Conservation (phyloP, 2,888 invertebrate species). For the Hypsopygia costalis region DNA sequence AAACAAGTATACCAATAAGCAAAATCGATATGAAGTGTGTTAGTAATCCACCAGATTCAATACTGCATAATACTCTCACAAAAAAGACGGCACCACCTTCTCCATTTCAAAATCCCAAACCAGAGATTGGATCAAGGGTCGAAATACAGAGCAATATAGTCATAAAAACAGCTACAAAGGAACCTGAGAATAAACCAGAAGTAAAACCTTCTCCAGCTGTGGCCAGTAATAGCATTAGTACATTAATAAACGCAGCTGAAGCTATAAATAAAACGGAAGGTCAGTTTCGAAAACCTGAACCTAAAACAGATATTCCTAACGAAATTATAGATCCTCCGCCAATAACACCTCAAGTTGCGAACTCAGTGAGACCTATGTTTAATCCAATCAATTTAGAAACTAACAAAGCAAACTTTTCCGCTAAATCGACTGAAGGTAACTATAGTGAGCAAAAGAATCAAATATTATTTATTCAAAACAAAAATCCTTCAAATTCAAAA, state of each 20-base stretch:
- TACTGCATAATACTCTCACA: conserved; percentile 29
- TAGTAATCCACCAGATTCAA: conserved; percentile 37
- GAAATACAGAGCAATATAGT: conserved; percentile 70
- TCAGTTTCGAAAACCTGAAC: conserved; percentile 48
- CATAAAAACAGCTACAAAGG: conserved; percentile 54
- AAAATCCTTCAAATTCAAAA: conserved; percentile 52
- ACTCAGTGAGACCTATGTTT: conserved; percentile 34
- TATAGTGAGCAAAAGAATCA: conserved; percentile 61
- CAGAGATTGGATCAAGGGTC: conserved; percentile 36
- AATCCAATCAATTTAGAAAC: conserved; percentile 50
- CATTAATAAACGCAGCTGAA: conserved; percentile 61
- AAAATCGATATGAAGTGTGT: conserved; percentile 73
- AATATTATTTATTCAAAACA: conserved; percentile 63
- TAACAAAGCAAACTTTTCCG: conserved; percentile 42
- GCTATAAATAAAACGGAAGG: conserved; percentile 53
- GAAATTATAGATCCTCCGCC: conserved; percentile 35
- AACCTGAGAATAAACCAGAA: conserved; percentile 33
- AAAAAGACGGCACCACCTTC: conserved; percentile 26
- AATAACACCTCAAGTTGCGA: conserved; percentile 20
- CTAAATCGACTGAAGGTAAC: conserved; percentile 46
- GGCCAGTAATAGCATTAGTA: conserved; percentile 42
- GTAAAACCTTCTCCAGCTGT: conserved; percentile 18
- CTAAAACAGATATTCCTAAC: conserved; percentile 33
- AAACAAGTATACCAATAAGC: conserved; percentile 74
- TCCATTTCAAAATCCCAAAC: conserved; percentile 30